Evolutionary conservation across 2,113 vertebrate species (phyloP).

Genomic region (Capreolus pygargus): DNA sequence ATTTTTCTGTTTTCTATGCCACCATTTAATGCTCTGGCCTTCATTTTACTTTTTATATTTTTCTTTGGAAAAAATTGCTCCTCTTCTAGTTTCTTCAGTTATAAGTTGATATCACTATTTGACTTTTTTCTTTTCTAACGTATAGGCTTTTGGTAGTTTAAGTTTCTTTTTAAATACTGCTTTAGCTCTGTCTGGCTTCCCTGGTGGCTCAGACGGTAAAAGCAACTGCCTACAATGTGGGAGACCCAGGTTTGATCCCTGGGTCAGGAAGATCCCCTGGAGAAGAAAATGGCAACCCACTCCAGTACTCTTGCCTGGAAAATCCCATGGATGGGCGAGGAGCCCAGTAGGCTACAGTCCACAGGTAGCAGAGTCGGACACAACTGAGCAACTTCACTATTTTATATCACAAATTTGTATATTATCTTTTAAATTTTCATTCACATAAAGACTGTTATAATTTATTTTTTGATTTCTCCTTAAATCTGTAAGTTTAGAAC

Average conservation of each 20-base stretch:
- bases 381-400: too few species aligned
- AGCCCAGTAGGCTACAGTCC: too few species aligned
- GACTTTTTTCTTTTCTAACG: background rate
- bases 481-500: background rate
- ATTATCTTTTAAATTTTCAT: background rate
- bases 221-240: too few species aligned
- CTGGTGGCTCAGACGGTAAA: too few species aligned
- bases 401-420: background rate
- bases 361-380: too few species aligned
- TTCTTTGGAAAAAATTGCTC: background rate
- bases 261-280: too few species aligned
- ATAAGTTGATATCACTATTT: background rate
- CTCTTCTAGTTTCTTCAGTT: background rate
- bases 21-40: background rate
- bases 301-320: too few species aligned
- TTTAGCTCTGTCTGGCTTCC: background rate
- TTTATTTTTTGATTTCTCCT: background rate
- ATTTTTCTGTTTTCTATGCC: background rate
- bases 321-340: too few species aligned
- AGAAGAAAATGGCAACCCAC: too few species aligned
- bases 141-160: background rate
- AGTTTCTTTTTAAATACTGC: background rate
- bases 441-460: background rate
- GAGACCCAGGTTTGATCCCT: too few species aligned
- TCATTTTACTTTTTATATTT: background rate